Base-by-base conservation (phyloP, 2,113 vertebrate species). In the Scortum barcoo region DNA sequence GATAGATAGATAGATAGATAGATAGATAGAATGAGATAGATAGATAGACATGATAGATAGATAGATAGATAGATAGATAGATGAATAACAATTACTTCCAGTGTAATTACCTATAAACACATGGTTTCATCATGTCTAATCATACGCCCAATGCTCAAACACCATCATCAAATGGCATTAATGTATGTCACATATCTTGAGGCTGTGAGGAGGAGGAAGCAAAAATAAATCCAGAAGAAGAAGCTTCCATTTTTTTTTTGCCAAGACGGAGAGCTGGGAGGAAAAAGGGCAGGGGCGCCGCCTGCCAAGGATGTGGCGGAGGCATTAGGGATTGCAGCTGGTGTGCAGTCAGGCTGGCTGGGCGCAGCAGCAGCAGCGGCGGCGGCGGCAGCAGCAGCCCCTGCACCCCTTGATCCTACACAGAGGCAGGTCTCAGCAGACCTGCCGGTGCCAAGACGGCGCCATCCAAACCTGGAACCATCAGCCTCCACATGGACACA, bases 351-450 rank as follows among this genome's bases (percentile, higher is more conserved):
- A 77, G 88, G 73, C 80, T 84, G 89, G 91, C 88, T 84, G 87
- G 86, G 83, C 36, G 78, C 76, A 50, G 79, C 77, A 54, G 76
- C 81, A 74, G 87, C 84, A 61, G 38, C 80, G n/a, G n/a, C n/a
- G n/a, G n/a, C n/a, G n/a, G 78, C 76, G 44, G 79, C 77, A 54
- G 76, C 81, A 74, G 87, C 84, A 61, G 38, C 80, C 84, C 89
- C 89, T 73, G 83, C 83, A 72, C 82, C 87, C 94, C 93, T 94
- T 95, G 94, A 95, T 95, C 93, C 91, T 76, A 80, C 63, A 17
- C 90, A 86, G 89, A 93, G 92, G 93, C 91, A 78, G 88, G 89
- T 93, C 91, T 93, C 92, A 69, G 84, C 81, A 92, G 91, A 89
- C 92, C 90, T 58, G 38, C 4, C 63, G 86, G 86, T 92, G 93